phyloP scores from a whole-genome alignment of 1,140 invertebrate genomes.

The Lordiphosa collinella region DNA sequence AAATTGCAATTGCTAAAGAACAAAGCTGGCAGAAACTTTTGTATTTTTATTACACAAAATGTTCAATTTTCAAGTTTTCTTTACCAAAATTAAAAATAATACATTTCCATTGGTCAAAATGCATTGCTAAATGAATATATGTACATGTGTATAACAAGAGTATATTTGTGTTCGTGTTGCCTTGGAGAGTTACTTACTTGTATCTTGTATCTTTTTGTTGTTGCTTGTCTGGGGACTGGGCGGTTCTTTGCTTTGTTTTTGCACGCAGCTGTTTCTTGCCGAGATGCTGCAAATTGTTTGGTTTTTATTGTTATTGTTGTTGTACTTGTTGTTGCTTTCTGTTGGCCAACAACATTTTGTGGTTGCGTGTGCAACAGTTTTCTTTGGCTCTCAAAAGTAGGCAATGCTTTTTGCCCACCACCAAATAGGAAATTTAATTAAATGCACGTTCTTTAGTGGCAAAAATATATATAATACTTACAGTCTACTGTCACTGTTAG shows the following conservation, averaged over 20 bases:
- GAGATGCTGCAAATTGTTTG: slow-evolving; percentile 59
- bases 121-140: no score
- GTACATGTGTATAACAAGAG: slow-evolving; percentile 3
- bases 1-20: no score
- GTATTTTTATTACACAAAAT: no score
- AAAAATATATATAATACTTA: slow-evolving; percentile 10
- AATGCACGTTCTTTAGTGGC: slow-evolving; percentile 34
- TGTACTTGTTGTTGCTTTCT: slow-evolving; percentile 30
- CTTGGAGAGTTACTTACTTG: no score
- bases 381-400: slow-evolving; percentile 43
- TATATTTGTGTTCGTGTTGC: not conserved
- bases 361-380: slow-evolving; percentile 61
- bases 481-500: slow-evolving; percentile 5
- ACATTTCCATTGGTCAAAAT: no score
- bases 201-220: not conserved
- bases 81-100: no score
- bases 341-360: slow-evolving; percentile 47
- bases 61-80: no score
- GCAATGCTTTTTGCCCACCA: slow-evolving; percentile 35
- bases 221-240: slow-evolving; percentile 4
- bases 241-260: slow-evolving; percentile 16
- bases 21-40: no score
- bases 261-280: slow-evolving; percentile 58
- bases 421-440: slow-evolving; percentile 68
- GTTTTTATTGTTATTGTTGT: slow-evolving; percentile 35